These are phyloP conservation scores for Holacanthus passer DNA, from an alignment of 2,113 vertebrate genomes.

Conservation along the genomic window DNA sequence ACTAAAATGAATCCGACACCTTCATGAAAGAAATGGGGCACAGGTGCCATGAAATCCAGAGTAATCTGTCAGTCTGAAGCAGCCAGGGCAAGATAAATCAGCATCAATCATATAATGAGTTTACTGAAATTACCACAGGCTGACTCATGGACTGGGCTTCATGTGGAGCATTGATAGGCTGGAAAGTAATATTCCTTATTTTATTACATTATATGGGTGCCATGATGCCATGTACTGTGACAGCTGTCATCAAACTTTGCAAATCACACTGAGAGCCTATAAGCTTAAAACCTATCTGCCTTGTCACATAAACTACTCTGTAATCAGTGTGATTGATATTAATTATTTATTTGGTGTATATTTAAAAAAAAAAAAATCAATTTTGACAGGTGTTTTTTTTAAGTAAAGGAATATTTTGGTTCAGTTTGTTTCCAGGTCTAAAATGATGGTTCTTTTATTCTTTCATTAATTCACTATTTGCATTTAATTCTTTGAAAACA, in stretches of 20 bases:
- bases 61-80: slow-evolving; percentile 17
- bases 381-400: background rate
- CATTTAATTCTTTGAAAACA: background rate
- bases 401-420: background rate
- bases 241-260: slow-evolving; percentile 6
- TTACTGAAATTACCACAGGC: slow-evolving; percentile 36
- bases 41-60: slow-evolving; percentile 2
- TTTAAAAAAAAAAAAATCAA: background rate
- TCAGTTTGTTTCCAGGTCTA: background rate
- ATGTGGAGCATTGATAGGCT: background rate
- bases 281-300: background rate
- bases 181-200: slow-evolving; percentile 20
- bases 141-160: slow-evolving; percentile 12
- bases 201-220: slow-evolving; percentile 10
- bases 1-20: slow-evolving; percentile 17
- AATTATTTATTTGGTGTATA: background rate
- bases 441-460: background rate
- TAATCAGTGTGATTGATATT: slow-evolving; percentile 2
- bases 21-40: background rate
- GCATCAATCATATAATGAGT: slow-evolving; percentile 21
- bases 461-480: background rate
- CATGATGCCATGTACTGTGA: slow-evolving; percentile 3
- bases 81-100: slow-evolving; percentile 2
- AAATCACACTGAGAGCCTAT: background rate
- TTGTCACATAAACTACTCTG: background rate